Conservation (phyloP, 2,797 vertebrate genomes). For the Poeciliopsis gracilis region DNA sequence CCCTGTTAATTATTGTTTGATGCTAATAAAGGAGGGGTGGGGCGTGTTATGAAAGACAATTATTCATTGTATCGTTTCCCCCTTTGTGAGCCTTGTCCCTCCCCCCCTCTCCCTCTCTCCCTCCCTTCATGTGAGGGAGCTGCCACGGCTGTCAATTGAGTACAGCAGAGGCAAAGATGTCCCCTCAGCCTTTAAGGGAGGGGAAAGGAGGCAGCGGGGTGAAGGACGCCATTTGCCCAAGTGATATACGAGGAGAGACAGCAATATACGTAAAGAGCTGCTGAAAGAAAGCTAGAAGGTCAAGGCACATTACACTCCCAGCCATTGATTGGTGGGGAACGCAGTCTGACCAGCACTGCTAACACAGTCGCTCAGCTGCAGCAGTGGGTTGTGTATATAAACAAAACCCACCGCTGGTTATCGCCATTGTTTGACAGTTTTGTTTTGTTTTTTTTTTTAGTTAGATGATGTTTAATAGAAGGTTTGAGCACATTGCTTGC, state of each 20-base stretch:
- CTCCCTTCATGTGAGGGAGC: conserved; percentile 47
- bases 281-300: conserved; percentile 82
- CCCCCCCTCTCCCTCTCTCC: not conserved
- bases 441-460: not conserved
- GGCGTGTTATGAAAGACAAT: conserved; percentile 72
- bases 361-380: conserved; percentile 72
- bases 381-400: conserved; percentile 36
- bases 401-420: conserved; percentile 1
- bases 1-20: conserved; percentile 79
- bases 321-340: conserved; percentile 75
- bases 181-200: conserved; percentile 74
- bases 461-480: not conserved
- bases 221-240: conserved; percentile 76
- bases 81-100: conserved; percentile 34
- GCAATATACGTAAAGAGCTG: conserved; percentile 78
- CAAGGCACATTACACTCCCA: conserved; percentile 78
- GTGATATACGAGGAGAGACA: conserved; percentile 79
- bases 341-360: conserved; percentile 69
- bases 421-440: not conserved
- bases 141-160: conserved; percentile 68
- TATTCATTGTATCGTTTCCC: conserved; percentile 74
- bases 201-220: conserved; percentile 66
- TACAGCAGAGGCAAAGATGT: conserved; percentile 70
- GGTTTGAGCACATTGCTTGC: not conserved
- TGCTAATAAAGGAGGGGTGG: conserved; percentile 71